Conservation (phyloP, 1,140 invertebrate species). For the Chrysoperla carnea region DNA sequence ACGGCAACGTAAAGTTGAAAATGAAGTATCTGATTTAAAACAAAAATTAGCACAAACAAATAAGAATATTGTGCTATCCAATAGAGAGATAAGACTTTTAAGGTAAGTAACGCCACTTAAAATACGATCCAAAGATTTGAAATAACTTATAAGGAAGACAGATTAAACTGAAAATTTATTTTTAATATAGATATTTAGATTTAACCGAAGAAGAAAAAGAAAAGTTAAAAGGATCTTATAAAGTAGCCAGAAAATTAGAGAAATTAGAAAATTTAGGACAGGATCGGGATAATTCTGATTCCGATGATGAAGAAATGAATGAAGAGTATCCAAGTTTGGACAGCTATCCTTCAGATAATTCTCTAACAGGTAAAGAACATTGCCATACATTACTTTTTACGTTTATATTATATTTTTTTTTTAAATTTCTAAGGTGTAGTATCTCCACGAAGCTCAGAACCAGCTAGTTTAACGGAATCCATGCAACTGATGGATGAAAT, state of each 20-base stretch:
- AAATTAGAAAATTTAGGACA: constrained; percentile 63
- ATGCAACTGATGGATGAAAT: constrained; percentile 82
- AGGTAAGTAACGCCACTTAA: constrained; percentile 44
- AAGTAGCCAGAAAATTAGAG: constrained; percentile 84
- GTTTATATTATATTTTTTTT: constrained; percentile 8
- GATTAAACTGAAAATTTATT: not conserved
- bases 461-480: constrained; percentile 76
- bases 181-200: constrained; percentile 53
- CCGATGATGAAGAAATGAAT: constrained; percentile 50
- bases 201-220: constrained; percentile 87
- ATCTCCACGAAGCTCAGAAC: constrained; percentile 54
- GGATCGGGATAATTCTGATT: constrained; percentile 47
- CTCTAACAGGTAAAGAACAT: constrained; percentile 25
- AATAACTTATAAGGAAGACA: too few species aligned
- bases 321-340: constrained; percentile 60
- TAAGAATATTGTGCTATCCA: constrained; percentile 77
- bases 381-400: not conserved
- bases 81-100: constrained; percentile 75
- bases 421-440: constrained; percentile 26
- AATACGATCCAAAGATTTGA: too few species aligned
- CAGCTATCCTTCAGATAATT: constrained; percentile 53
- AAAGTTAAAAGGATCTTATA: constrained; percentile 77
- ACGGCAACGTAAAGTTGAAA: constrained; percentile 74
- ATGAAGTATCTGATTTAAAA: constrained; percentile 74
- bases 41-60: constrained; percentile 62